Percentiles rank a stretch among this genome's conserved stretches.
Conservation (phyloP, 2,113 vertebrate species). For the Thinocorus orbignyianus region DNA sequence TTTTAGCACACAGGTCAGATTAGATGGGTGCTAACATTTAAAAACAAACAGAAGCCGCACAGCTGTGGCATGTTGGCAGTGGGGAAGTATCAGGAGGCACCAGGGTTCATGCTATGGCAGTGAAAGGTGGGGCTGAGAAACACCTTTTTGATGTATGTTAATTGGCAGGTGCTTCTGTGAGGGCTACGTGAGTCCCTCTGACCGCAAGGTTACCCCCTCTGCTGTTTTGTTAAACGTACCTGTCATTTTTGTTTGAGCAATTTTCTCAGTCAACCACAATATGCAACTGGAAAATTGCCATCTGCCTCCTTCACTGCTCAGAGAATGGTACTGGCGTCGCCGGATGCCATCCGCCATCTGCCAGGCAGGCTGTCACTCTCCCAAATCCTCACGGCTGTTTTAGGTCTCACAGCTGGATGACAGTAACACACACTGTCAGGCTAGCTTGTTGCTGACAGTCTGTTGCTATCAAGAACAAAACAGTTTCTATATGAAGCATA, state of each 20-base stretch:
- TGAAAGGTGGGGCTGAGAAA: background rate
- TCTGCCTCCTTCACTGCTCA: background rate
- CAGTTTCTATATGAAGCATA: background rate
- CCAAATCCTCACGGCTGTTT: background rate
- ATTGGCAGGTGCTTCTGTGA: background rate
- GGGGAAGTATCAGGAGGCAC: background rate
- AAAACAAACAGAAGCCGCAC: background rate
- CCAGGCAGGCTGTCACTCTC: background rate
- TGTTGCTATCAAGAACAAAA: background rate
- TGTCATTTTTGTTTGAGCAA: background rate
- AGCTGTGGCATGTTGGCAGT: background rate
- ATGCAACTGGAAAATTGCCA: constrained; percentile 1
- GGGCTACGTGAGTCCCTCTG: background rate
- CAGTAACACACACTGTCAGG: background rate
- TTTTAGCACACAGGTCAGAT: background rate
- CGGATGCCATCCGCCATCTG: background rate
- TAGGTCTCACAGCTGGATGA: background rate
- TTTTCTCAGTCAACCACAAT: background rate
- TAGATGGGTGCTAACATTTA: background rate
- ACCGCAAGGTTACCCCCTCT: background rate
- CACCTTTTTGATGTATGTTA: background rate
- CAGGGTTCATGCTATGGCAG: rapidly evolving
- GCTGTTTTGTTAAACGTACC: background rate
- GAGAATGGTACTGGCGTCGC: background rate
- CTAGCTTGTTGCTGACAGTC: background rate